Base-by-base conservation (phyloP, 2,888 invertebrate genomes). In the Campopleginae sp. region DNA sequence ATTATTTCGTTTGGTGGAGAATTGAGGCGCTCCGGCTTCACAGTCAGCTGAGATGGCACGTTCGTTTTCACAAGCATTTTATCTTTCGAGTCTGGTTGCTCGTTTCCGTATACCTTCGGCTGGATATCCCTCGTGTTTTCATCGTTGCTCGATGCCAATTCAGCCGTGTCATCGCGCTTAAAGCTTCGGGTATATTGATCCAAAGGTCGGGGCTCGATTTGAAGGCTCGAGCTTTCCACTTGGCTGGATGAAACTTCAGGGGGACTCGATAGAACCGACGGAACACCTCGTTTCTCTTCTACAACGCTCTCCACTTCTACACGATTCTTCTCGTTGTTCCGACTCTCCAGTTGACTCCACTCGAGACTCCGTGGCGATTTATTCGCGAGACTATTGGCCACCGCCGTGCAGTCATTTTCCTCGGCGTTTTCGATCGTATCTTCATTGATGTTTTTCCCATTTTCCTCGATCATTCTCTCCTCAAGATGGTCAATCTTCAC, bases 11-110 rank as follows among this genome's bases (percentile, higher is more conserved):
- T 51, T 0, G 71, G 12, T 23, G 23, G 58, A 54, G 44, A 44
- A 58, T 68, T 66, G 66, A 61, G 17, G 23, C 54, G 58, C 44
- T 85, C 82, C 33, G 48, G n/a, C 77, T 85, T 86, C 84, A 79
- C 76, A 10, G 54, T 10, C 51, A 12, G 38, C 12, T 12, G 23
- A 27, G 61, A 54, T 23, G 75, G 14, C 68, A 48, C 58, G 46
- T 54, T 66, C 63, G 0, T n/a, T 58, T 51, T 23, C 38, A 33
- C 70, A 14, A 23, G 44, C 38, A 23, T 51, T 80, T 72, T 58
- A 61, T 76, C 54, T 44, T 77, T 80, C 12, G 8, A n/a, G n/a
- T 17, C 38, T 61, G 71, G 42, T 5, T 58, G 54, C 23, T 12
- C 42, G 17, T 51, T 46, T 38, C 8, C 38, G 51, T 3, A 7